Base-by-base conservation (phyloP, 2,888 invertebrate genomes). In the Galeopsomyia nigrocyanea region DNA sequence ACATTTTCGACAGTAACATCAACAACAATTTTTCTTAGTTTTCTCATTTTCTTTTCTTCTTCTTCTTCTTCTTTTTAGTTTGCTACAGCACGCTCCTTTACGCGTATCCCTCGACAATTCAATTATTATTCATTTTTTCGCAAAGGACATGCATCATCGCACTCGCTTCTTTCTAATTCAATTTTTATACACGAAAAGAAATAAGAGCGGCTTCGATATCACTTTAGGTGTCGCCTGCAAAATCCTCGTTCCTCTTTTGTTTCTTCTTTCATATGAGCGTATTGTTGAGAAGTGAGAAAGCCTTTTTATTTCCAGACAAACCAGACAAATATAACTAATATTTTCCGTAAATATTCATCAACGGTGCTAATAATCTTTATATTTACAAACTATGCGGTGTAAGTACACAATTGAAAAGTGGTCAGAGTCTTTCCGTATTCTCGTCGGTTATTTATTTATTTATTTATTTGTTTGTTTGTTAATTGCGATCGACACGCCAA, bases 1-100 rank as follows among this genome's bases (percentile, higher is more conserved):
- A 85, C 82, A 84, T 82, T 81, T 82, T 82, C 80, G 81, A 84
- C 82, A 84, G 80, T 78, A 80, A 82, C 82, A 84, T 82, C 81
- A 83, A 82, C 82, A 81, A 82, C 79, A 81, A 82, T 76, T 78
- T 81, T 81, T 79, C 63, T 73, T 74, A 75, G 72, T 74, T 75
- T 73, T 73, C 73, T 21, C 47, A 6, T 31, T 47, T 57, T 57
- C 64, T 67, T 69, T 70, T 19, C 61, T 75, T 71, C 51, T 57
- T 62, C 22, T n/a, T 68, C 19, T 22, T 68, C 21, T 68, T 56
- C 49, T 63, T 50, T 75, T 67, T 69, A 50, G 26, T 65, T 58
- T 60, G 58, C 19, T 46, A n/a, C n/a, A 55, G 39, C 39, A 39
- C 13, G 13, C 39, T 39, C 5, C 7, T 7, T 39, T 13, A 10